Evolutionary conservation across 2,888 invertebrate genomes (phyloP), one percentile per base, ranked within the genome.

Genomic region (Lymantria monacha): DNA sequence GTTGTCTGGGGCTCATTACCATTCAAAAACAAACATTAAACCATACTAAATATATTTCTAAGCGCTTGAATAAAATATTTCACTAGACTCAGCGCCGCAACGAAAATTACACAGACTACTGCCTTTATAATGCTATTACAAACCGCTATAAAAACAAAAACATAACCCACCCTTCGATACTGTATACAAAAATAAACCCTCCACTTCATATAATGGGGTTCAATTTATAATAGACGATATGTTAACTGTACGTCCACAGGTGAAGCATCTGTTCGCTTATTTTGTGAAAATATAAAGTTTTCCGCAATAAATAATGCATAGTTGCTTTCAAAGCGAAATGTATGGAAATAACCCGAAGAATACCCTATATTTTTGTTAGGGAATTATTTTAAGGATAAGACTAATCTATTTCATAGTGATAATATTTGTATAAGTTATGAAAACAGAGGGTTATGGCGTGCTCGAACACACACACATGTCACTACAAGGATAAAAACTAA

Each of bases 231-330:
- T 61, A 52, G 57, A 53, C 55, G 49, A 63, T 61, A 74, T 72
- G 74, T 69, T 79, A 75, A 81, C 76, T 73, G 74, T 70, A 63
- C 64, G 79, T 79, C 75, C 82, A 76, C 87, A 85, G 87, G 86
- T 86, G 87, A 85, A 79, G 72, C 87, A 83, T 82, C 81, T 85
- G 87, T 75, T 80, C 80, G 73, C 10, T 79, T 81, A 82, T 87
- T 82, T 85, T 83, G 80, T 77, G 83, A 80, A 84, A 86, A 86
- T 85, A 85, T 81, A 84, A 85, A 75, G 87, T 83, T 85, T 85
- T 86, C 79, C 78, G 81, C 85, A 87, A 88, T 88, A 89, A 88
- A 88, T 88, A 89, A 88, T 89, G 87, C 87, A 88, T 79, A 79
- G 71, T 43, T 66, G 59, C 68, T 66, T 62, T 68, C 67, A 66